Base-by-base conservation (phyloP, 2,797 vertebrate genomes). In the Choloepus didactylus region DNA sequence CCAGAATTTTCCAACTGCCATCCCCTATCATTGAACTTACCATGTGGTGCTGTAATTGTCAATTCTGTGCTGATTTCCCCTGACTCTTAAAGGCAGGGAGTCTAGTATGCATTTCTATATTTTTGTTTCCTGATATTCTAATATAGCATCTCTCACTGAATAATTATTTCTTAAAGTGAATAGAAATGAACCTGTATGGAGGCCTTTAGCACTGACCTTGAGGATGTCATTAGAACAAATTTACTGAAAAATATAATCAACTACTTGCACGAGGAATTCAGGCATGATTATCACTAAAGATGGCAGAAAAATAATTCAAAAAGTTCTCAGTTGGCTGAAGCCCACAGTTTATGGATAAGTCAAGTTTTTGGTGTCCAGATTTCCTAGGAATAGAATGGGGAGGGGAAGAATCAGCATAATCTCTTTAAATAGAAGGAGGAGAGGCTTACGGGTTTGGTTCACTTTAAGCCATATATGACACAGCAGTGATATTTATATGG, bases 131-230 rank as follows among this genome's bases (percentile, higher is more conserved):
- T 29, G 59, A 76, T 29, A 79, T 38, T 81, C 69, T 66, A 66
- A 59, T 62, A 21, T 21, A 70, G 27, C 70, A 41, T 82, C 27
- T 93, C 9, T 35, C 18, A 54, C 23, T 92, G 82, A 60, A 79
- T 79, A 66, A 35, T 91, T 46, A 7, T 93, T 81, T 91, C 23
- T 51, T 79, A 93, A 89, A 87, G 56, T 67, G 67, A 80, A 79
- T 75, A 64, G 79, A 76, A 90, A 91, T 69, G 81, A 96, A 84
- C 27, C 41, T 69, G 51, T 11, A 11, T 46, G 7, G 67, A 73
- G 23, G 72, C 9, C 59, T 94, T 46, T 46, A 69, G 12, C 9
- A 29, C 29, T 75, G 60, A 92, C 64, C 83, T 72, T 81, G 92
- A 86, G n/a, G 56, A 89, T 66, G 87, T 25, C 9, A 44, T 76